A percentile compares a stretch with the other conserved stretches of the same genome.
Evolutionary conservation across 2,888 invertebrate genomes (phyloP).

Genomic region (Synanthedon formicaeformis): DNA sequence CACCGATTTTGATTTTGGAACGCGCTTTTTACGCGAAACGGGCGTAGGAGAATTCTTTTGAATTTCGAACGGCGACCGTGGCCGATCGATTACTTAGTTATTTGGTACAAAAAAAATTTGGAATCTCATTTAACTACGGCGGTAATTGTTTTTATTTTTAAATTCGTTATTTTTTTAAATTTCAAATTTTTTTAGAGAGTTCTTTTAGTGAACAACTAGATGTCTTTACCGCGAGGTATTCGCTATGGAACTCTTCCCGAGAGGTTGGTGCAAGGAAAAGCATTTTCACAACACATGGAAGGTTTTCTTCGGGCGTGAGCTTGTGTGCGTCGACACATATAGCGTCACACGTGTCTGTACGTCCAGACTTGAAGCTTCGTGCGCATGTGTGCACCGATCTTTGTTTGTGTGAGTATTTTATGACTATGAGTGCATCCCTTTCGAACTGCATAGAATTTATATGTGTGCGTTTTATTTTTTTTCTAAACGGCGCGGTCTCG

Average conservation of each 20-base stretch:
- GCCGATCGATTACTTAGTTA: conserved; percentile 38
- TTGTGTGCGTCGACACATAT: conserved; percentile 41
- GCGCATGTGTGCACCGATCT: conserved; percentile 21
- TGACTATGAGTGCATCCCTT: conserved; percentile 71
- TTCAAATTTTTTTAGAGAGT: conserved; percentile 20
- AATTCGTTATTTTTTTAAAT: conserved; percentile 18
- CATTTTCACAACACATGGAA: conserved; percentile 66
- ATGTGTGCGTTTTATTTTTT: conserved; percentile 67
- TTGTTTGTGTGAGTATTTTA: conserved; percentile 55
- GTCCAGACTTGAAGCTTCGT: conserved; percentile 31
- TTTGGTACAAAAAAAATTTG: neutral
- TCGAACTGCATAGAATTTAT: conserved; percentile 67
- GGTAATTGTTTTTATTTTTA: conserved; percentile 13
- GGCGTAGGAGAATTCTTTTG: conserved; percentile 44
- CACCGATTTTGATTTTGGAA: conserved; percentile 28
- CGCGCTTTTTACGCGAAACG: conserved; percentile 44
- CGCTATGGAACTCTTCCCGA: conserved; percentile 71
- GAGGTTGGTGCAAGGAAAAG: conserved; percentile 71
- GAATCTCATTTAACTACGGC: neutral
- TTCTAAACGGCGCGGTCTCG: conserved; percentile 52
- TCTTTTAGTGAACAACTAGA: conserved; percentile 49
- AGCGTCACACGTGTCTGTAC: conserved; percentile 32
- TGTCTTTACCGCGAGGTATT: conserved; percentile 72
- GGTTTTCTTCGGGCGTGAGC: conserved; percentile 47
- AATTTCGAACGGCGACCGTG: conserved; percentile 30